phyloP scores from a whole-genome alignment of 2,888 invertebrate genomes.

The Ommatoiulus sabulosus region DNA sequence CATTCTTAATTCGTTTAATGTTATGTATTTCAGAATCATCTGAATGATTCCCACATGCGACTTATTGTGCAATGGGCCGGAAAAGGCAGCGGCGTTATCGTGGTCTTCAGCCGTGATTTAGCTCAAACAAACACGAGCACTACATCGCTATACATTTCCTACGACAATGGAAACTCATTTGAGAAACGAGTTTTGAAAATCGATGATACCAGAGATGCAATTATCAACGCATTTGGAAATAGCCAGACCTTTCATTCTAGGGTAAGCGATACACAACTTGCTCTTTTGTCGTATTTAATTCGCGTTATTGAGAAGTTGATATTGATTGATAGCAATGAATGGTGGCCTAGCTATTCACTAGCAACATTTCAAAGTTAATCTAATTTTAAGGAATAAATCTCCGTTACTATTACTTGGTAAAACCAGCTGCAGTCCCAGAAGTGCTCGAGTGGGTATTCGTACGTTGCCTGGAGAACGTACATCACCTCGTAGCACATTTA shows the following conservation, averaged over 20 bases:
- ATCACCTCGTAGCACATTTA: not conserved
- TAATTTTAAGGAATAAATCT: not conserved
- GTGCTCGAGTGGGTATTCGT: too few relatives aligned
- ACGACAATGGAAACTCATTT: slow-evolving; percentile 67
- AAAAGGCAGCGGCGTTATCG: slow-evolving; percentile 85
- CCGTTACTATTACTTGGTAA: not conserved
- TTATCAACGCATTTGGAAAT: slow-evolving; percentile 54
- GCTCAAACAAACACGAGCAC: slow-evolving; percentile 59
- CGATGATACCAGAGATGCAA: slow-evolving; percentile 39
- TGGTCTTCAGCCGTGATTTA: slow-evolving; percentile 66
- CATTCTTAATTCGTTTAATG: not conserved
- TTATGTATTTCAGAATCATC: slow-evolving; percentile 74
- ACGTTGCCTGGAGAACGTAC: too few relatives aligned
- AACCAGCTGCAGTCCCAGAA: not conserved
- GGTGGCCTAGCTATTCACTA: not conserved
- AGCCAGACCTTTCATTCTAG: slow-evolving; percentile 54
- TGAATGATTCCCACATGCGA: slow-evolving; percentile 89
- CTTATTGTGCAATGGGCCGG: slow-evolving; percentile 94
- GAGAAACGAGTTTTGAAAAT: slow-evolving; percentile 59
- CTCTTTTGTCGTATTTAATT: not conserved
- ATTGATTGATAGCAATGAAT: not conserved
- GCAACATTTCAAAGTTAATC: not conserved
- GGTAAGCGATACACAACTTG: slow-evolving; percentile 29
- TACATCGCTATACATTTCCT: slow-evolving; percentile 66
- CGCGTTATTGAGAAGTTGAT: not conserved